phyloP scores from a whole-genome alignment of 2,888 invertebrate genomes.

The Dasysyrphus tricinctus region DNA sequence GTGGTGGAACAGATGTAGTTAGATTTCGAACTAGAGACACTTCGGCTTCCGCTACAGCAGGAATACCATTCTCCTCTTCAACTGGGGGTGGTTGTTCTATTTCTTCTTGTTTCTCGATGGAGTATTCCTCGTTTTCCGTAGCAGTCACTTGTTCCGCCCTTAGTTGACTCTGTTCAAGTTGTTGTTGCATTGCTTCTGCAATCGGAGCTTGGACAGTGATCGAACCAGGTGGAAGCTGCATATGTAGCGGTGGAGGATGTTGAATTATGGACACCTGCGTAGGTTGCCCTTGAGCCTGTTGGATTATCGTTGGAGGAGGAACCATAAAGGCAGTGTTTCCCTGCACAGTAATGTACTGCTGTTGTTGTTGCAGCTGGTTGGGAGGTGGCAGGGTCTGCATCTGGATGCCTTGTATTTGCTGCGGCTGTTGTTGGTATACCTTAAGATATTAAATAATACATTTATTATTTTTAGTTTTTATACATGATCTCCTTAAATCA shows the following conservation, averaged over 20 bases:
- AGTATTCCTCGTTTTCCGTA: conserved; percentile 56
- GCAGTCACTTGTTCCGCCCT: conserved; percentile 21
- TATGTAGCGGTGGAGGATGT: conserved; percentile 69
- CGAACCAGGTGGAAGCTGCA: conserved; percentile 67
- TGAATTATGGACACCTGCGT: conserved; percentile 74
- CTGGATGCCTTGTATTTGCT: conserved; percentile 71
- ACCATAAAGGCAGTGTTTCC: conserved; percentile 78
- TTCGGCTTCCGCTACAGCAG: conserved; percentile 45
- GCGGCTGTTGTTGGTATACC: conserved; percentile 65
- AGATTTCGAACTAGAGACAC: conserved; percentile 41
- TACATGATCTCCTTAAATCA: too few species aligned
- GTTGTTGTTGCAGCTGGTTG: conserved; percentile 66
- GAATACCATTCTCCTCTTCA: conserved; percentile 35
- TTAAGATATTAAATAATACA: not conserved
- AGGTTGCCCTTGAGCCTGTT: conserved; percentile 65
- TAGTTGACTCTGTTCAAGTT: conserved; percentile 51
- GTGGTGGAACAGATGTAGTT: conserved; percentile 61
- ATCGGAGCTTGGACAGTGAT: conserved; percentile 64
- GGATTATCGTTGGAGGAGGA: conserved; percentile 77
- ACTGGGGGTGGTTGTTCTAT: conserved; percentile 38
- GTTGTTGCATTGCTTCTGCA: conserved; percentile 53
- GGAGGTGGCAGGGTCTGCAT: conserved; percentile 65
- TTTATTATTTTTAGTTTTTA: not conserved
- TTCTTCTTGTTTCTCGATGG: conserved; percentile 61
- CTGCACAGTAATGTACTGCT: conserved; percentile 77